Evolutionary conservation across 92 coral and sea anemone species (phyloP).

Genomic region (Palythoa grandiflora): DNA sequence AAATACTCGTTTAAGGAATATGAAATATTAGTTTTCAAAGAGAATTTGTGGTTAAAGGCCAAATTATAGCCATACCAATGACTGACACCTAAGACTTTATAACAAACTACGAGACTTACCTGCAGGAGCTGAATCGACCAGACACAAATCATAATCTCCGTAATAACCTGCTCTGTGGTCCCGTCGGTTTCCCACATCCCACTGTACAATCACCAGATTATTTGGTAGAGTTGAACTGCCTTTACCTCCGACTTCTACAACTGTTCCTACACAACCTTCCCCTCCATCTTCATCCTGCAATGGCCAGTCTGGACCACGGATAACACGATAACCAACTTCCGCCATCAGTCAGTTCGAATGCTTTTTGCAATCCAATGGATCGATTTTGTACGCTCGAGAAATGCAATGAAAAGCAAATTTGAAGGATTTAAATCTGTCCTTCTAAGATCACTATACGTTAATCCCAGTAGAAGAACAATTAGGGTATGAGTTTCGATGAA

Average conservation of each 20-base stretch:
- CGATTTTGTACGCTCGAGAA: background rate
- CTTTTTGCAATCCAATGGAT: background rate
- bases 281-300: conserved; percentile 33
- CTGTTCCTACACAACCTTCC: conserved; percentile 58
- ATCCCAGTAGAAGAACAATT: background rate
- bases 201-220: conserved; percentile 50
- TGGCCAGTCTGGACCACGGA: conserved; percentile 50
- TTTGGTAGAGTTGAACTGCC: conserved; percentile 14
- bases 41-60: no score
- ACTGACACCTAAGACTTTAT: no score
- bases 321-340: conserved; percentile 55
- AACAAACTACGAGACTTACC: conserved; percentile 16
- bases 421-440: background rate
- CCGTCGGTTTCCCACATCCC: conserved; percentile 48
- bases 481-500: background rate
- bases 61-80: no score
- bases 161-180: conserved; percentile 39
- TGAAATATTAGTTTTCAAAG: no score
- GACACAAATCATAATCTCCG: conserved; percentile 31
- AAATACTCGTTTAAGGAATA: no score
- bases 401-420: background rate
- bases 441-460: background rate
- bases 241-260: conserved; percentile 42
- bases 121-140: conserved; percentile 48
- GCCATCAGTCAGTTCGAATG: background rate